Evolutionary conservation across 2,888 invertebrate species (phyloP).

Genomic region (Lathronympha strigana): DNA sequence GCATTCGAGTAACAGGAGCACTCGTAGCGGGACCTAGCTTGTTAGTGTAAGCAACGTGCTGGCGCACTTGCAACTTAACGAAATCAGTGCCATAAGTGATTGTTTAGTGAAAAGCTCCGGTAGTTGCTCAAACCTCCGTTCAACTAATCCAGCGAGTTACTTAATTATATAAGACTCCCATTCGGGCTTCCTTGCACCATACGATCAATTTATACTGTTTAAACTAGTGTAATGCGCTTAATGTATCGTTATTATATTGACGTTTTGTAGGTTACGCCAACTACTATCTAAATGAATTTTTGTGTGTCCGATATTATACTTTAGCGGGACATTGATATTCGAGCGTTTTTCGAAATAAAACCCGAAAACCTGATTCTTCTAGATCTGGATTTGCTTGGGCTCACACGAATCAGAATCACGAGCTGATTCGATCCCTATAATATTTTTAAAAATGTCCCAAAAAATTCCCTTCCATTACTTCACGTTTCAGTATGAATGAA

Average conservation of each 20-base stretch:
- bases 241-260: constrained; percentile 41
- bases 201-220: constrained; percentile 57
- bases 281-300: constrained; percentile 32
- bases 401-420: no score
- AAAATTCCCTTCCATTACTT: no score
- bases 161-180: constrained; percentile 62
- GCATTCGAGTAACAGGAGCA: constrained; percentile 26
- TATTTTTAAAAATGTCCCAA: no score
- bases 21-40: constrained; percentile 52
- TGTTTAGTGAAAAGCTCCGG: constrained; percentile 60
- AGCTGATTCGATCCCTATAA: no score
- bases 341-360: no score
- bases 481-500: no score
- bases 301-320: constrained; percentile 20
- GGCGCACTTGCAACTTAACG: constrained; percentile 66
- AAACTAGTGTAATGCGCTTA: constrained; percentile 51
- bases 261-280: constrained; percentile 42
- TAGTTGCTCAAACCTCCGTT: constrained; percentile 70
- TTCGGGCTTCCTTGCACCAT: constrained; percentile 71
- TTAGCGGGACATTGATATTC: constrained; percentile 23
- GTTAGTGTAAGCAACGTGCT: constrained; percentile 56
- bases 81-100: constrained; percentile 79
- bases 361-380: no score
- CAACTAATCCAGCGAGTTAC: constrained; percentile 55
- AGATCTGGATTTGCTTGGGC: no score